Evolutionary conservation across 2,888 invertebrate species (phyloP).

Genomic region (Elegia similella): DNA sequence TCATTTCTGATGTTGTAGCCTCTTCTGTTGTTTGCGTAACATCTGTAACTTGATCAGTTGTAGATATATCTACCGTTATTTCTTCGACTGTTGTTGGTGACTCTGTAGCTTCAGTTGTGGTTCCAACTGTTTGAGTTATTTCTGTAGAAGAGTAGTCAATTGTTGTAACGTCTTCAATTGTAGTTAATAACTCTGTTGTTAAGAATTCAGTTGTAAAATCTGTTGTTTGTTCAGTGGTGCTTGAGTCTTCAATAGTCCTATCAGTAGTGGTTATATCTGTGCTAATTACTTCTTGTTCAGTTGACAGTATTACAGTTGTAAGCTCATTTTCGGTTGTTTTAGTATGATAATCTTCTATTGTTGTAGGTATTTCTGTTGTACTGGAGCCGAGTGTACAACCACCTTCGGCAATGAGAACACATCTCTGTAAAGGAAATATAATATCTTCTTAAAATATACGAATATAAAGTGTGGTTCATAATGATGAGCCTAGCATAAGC

Average conservation of each 20-base stretch:
- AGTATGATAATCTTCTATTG: too few relatives aligned
- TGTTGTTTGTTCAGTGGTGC: neutral
- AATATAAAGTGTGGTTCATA: too few relatives aligned
- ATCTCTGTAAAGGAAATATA: neutral
- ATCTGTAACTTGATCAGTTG: neutral
- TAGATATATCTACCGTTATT: neutral
- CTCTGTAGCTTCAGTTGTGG: conserved; percentile 16
- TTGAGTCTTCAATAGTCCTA: neutral
- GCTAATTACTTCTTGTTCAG: neutral
- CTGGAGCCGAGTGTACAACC: neutral
- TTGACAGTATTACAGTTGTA: neutral
- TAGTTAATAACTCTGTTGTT: neutral
- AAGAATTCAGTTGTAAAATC: neutral
- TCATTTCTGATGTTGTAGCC: neutral
- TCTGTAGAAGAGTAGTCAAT: neutral
- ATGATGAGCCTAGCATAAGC: too few relatives aligned
- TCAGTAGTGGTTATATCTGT: neutral
- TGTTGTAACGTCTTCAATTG: neutral
- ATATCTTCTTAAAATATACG: neutral
- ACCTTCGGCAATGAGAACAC: neutral
- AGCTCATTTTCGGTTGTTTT: neutral
- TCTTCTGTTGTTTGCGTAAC: too few relatives aligned
- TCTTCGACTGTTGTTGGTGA: conserved; percentile 3
- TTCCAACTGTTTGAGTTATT: neutral
- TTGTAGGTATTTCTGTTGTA: neutral